phyloP scores from a whole-genome alignment of 2,113 vertebrate genomes.

The Sinocyclocheilus rhinocerous region DNA sequence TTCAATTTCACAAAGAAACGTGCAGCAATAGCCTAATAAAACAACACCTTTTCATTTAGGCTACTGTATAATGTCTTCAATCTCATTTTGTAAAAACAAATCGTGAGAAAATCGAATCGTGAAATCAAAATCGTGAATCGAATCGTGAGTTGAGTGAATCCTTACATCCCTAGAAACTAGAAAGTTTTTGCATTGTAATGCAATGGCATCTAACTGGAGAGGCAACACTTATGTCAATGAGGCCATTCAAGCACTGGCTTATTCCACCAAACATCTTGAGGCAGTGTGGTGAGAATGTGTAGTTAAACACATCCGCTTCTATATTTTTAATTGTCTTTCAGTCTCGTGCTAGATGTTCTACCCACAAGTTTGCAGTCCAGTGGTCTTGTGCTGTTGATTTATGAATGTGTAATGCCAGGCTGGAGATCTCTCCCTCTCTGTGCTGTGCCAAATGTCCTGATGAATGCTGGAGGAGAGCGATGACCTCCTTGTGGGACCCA shows the following conservation, averaged over 20 bases:
- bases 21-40: too few species aligned
- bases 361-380: not conserved
- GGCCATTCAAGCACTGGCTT: not conserved
- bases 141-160: too few species aligned
- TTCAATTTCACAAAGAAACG: too few species aligned
- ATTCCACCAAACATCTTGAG: not conserved
- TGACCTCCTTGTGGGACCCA: conserved; percentile 42
- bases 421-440: conserved; percentile 23
- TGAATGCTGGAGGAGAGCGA: conserved; percentile 35
- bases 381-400: not conserved
- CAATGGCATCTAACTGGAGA: not conserved
- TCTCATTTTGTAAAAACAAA: too few species aligned
- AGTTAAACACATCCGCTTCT: not conserved
- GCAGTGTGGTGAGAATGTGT: not conserved
- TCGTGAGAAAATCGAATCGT: too few species aligned
- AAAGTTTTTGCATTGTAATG: not conserved
- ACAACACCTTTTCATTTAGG: too few species aligned
- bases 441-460: conserved; percentile 9
- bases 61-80: too few species aligned
- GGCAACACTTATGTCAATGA: not conserved
- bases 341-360: not conserved
- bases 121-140: too few species aligned
- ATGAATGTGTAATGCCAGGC: conserved; percentile 29
- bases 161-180: not conserved
- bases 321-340: not conserved